A percentile compares a stretch with the other conserved stretches of the same genome.
These are phyloP conservation scores for Tetragnatha montana DNA, from an alignment of 2,888 invertebrate species.

Conservation along the genomic window DNA sequence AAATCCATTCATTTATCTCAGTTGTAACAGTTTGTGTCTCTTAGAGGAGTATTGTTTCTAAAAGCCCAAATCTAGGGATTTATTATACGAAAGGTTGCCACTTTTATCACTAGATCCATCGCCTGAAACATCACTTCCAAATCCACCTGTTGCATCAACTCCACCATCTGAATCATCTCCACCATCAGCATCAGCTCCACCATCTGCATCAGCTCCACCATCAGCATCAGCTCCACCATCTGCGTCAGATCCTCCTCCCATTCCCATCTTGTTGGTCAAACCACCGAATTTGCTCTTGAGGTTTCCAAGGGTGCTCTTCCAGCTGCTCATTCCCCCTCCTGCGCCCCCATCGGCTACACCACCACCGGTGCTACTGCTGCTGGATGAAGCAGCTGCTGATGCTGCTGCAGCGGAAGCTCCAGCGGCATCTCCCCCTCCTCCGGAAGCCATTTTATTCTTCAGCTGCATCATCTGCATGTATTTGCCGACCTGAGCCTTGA, in stretches of 20 bases:
- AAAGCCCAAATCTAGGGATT: too few species aligned
- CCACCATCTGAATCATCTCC: background rate
- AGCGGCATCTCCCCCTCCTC: background rate
- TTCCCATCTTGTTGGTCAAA: background rate
- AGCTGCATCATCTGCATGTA: background rate
- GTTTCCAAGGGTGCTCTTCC: background rate
- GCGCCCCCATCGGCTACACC: background rate
- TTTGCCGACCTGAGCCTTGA: background rate
- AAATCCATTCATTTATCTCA: too few species aligned
- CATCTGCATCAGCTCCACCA: background rate
- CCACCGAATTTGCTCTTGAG: background rate
- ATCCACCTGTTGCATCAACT: background rate
- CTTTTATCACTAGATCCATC: background rate
- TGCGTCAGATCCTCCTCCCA: background rate
- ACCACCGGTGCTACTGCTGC: too few species aligned
- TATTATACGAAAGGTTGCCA: too few species aligned
- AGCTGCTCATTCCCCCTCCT: background rate
- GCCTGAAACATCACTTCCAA: conserved; percentile 3
- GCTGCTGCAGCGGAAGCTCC: too few species aligned
- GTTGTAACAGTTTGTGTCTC: too few species aligned
- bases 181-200: background rate
- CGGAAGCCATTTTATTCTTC: background rate
- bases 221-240: background rate
- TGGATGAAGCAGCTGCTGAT: too few species aligned
- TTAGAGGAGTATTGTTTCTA: too few species aligned